Percentiles rank a stretch among this genome's conserved stretches.
These are phyloP conservation scores for Brachynemurus nebulosus DNA, from an alignment of 2,888 invertebrate genomes.

Conservation along the genomic window DNA sequence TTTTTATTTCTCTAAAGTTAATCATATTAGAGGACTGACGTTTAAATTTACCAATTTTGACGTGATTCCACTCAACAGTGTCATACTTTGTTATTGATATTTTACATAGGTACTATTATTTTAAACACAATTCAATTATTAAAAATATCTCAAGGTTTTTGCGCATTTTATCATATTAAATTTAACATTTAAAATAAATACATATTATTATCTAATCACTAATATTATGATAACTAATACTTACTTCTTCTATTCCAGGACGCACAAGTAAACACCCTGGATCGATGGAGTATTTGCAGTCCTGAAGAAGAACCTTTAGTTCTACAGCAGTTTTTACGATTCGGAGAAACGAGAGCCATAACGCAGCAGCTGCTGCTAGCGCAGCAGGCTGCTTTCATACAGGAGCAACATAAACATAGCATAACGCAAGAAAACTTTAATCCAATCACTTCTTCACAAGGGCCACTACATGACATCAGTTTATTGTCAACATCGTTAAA, in stretches of 20 bases:
- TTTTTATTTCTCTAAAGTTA: too few relatives aligned
- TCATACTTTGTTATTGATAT: too few relatives aligned
- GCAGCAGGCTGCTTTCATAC: conserved; percentile 42
- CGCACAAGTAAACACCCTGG: conserved; percentile 65
- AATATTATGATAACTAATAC: too few relatives aligned
- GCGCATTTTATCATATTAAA: too few relatives aligned
- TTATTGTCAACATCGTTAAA: conserved; percentile 8
- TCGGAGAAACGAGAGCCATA: conserved; percentile 76
- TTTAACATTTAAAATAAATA: too few relatives aligned
- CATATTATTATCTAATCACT: too few relatives aligned
- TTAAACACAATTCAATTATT: too few relatives aligned
- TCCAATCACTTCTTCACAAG: conserved; percentile 24
- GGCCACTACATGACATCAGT: conserved; percentile 15
- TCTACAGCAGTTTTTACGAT: conserved; percentile 80
- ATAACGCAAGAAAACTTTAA: conserved; percentile 34
- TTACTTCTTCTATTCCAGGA: conserved; percentile 55
- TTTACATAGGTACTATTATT: too few relatives aligned
- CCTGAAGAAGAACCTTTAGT: conserved; percentile 83
- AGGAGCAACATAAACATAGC: conserved; percentile 28
- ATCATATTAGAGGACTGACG: too few relatives aligned
- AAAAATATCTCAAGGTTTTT: too few relatives aligned
- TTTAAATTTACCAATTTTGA: too few relatives aligned
- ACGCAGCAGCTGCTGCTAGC: conserved; percentile 51
- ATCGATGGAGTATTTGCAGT: conserved; percentile 79
- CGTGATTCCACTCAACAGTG: too few relatives aligned